These are phyloP conservation scores for Alauda arvensis DNA, from an alignment of 2,797 vertebrate species.

Conservation along the genomic window DNA sequence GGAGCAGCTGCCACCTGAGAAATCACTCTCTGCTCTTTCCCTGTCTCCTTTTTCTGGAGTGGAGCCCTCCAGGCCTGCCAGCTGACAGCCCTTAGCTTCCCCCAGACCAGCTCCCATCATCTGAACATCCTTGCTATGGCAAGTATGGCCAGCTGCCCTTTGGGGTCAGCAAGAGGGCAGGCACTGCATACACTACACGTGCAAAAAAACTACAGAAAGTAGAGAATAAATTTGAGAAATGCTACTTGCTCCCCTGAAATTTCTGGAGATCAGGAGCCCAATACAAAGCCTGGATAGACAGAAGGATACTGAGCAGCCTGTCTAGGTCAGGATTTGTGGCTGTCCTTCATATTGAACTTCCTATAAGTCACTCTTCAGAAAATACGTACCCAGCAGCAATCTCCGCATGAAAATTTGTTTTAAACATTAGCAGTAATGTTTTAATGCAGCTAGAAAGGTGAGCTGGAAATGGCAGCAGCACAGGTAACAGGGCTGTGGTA, in stretches of 20 bases:
- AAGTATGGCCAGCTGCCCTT: background rate
- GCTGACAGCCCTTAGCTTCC: background rate
- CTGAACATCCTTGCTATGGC: background rate
- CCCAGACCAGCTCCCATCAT: background rate
- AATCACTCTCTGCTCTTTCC: background rate
- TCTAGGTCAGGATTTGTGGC: background rate
- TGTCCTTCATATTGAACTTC: background rate
- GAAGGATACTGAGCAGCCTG: background rate
- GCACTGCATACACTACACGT: background rate
- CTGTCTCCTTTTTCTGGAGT: background rate
- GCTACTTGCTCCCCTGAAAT: background rate
- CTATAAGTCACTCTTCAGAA: background rate
- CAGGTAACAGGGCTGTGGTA: background rate
- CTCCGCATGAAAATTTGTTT: background rate
- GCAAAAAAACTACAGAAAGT: background rate
- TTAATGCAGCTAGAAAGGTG: background rate
- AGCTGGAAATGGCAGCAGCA: background rate
- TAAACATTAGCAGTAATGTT: background rate
- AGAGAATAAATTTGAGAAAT: background rate
- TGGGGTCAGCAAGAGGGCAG: background rate
- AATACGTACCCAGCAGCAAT: background rate
- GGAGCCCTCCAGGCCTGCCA: background rate
- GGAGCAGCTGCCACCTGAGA: slow-evolving; percentile 30
- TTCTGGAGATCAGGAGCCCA: background rate
- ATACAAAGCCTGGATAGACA: background rate